Percentiles rank a stretch among this genome's conserved stretches.
Evolutionary conservation across 2,888 invertebrate genomes (phyloP).

Genomic region (Nemotelus nigrinus): DNA sequence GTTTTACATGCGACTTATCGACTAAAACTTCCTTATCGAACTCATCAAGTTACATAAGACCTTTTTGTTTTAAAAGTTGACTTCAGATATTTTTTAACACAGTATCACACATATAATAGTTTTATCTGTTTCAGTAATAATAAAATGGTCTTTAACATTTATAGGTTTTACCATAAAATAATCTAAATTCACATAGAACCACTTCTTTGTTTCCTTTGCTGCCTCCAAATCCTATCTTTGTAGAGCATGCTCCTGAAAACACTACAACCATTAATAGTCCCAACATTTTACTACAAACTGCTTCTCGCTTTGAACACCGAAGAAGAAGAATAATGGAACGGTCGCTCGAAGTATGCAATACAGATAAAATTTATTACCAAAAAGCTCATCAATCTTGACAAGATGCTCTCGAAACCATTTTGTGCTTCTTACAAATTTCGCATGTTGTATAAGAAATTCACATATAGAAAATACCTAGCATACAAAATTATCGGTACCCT

Average conservation of each 20-base stretch:
- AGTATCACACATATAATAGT: too few species aligned
- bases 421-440: neutral
- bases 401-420: conserved; percentile 10
- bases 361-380: conserved; percentile 48
- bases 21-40: too few species aligned
- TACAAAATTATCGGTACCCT: neutral
- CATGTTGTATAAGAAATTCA: neutral
- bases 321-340: conserved; percentile 26
- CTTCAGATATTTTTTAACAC: too few species aligned
- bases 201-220: too few species aligned
- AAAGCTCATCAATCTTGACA: conserved; percentile 50
- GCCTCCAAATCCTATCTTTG: too few species aligned
- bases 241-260: neutral
- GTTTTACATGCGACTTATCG: too few species aligned
- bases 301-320: neutral
- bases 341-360: conserved; percentile 37
- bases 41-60: too few species aligned
- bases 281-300: conserved; percentile 17
- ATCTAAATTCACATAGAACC: too few species aligned
- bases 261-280: conserved; percentile 22
- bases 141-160: too few species aligned
- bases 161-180: too few species aligned
- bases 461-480: conserved; percentile 17
- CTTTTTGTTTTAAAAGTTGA: too few species aligned
- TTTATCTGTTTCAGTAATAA: too few species aligned